phyloP scores from a whole-genome alignment of 2,797 vertebrate species.

The Vultur gryphus region DNA sequence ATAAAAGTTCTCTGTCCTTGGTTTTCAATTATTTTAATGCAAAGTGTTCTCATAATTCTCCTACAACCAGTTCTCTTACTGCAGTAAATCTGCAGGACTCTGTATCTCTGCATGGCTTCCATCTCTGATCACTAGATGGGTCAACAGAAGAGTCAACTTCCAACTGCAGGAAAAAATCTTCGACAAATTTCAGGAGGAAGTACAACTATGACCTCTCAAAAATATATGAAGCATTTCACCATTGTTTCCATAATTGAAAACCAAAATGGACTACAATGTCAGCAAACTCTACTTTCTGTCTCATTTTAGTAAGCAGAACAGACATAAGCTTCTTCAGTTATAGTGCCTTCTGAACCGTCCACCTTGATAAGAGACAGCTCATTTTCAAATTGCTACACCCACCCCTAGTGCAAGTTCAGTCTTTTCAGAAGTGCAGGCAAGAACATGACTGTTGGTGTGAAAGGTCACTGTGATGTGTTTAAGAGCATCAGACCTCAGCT shows the following conservation, averaged over 20 bases:
- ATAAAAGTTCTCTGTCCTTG: background rate
- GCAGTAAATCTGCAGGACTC: background rate
- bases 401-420: background rate
- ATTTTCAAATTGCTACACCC: background rate
- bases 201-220: background rate
- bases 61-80: background rate
- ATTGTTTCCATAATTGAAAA: background rate
- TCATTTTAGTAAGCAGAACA: background rate
- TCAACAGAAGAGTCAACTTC: background rate
- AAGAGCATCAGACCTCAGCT: background rate
- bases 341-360: background rate
- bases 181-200: background rate
- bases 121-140: background rate
- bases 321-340: background rate
- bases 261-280: accelerated
- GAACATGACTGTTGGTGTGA: accelerated
- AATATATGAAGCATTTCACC: background rate
- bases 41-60: background rate
- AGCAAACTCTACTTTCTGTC: background rate
- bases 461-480: background rate
- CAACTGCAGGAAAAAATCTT: background rate
- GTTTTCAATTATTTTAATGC: background rate
- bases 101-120: background rate
- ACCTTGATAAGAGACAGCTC: background rate
- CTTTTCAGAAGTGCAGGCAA: background rate